phyloP scores from a whole-genome alignment of 2,888 invertebrate species.

The Agonum fuliginosum region DNA sequence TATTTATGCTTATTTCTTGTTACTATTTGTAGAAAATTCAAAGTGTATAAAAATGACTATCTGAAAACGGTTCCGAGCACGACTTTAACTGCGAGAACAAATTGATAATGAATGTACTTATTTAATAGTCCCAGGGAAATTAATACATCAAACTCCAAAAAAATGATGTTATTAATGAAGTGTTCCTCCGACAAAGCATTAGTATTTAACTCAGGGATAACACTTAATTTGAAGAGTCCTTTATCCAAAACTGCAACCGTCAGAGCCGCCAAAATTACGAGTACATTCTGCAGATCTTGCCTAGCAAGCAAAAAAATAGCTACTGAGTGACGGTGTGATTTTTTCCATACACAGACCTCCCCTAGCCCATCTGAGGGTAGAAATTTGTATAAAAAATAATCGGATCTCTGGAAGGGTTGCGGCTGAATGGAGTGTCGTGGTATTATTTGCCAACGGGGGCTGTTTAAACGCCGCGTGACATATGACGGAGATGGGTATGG shows the following conservation, averaged over 20 bases:
- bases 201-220: slow-evolving; percentile 36
- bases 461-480: slow-evolving; percentile 35
- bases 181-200: background rate
- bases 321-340: slow-evolving; percentile 66
- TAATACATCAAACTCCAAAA: background rate
- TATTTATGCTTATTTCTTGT: too few species aligned
- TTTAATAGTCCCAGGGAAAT: background rate
- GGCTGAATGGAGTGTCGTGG: slow-evolving; percentile 68
- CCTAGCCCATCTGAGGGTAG: slow-evolving; percentile 67
- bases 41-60: too few species aligned
- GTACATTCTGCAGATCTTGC: slow-evolving; percentile 26
- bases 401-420: slow-evolving; percentile 71
- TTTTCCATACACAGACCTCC: slow-evolving; percentile 71
- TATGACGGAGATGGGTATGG: slow-evolving; percentile 3
- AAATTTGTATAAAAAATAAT: slow-evolving; percentile 72
- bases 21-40: too few species aligned
- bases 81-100: too few species aligned
- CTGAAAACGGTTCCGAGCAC: too few species aligned
- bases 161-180: background rate
- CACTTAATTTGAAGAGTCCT: slow-evolving; percentile 46
- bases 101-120: too few species aligned
- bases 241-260: slow-evolving; percentile 38
- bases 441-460: slow-evolving; percentile 55
- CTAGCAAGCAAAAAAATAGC: slow-evolving; percentile 48
- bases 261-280: slow-evolving; percentile 25